Conservation (phyloP, 2,113 vertebrate genomes). For the Alouatta palliata region DNA sequence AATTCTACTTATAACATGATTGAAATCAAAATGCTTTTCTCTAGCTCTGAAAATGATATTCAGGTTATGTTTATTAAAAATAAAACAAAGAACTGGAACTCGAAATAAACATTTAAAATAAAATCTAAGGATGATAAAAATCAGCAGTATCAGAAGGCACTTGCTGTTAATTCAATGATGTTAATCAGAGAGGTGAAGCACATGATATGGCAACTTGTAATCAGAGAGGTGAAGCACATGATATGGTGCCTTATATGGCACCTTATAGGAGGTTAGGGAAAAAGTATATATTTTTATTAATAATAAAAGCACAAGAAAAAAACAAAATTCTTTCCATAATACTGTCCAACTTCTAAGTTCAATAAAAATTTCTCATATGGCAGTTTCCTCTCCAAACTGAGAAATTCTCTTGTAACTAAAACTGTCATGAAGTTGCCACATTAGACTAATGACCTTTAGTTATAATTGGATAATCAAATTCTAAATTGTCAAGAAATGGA, state of each 20-base stretch:
- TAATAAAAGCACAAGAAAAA: slow-evolving; percentile 19
- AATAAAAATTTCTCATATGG: slow-evolving; percentile 32
- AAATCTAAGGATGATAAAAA: not conserved
- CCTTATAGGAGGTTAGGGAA: not conserved
- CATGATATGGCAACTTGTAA: not conserved
- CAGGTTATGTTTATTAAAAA: slow-evolving; percentile 28
- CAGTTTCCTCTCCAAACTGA: slow-evolving; percentile 44
- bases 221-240: not conserved
- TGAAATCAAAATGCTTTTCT: slow-evolving; percentile 30
- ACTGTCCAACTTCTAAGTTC: not conserved
- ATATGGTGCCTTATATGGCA: too few relatives aligned
- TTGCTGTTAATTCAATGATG: slow-evolving; percentile 37
- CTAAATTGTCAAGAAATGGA: slow-evolving; percentile 72
- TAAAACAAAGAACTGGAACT: slow-evolving; percentile 13
- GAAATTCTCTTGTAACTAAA: slow-evolving; percentile 58
- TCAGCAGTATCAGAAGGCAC: not conserved
- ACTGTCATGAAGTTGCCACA: slow-evolving; percentile 47
- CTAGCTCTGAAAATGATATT: slow-evolving; percentile 7
- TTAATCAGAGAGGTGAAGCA: not conserved
- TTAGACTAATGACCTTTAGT: slow-evolving; percentile 73
- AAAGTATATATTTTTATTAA: slow-evolving; percentile 46
- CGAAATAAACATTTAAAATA: not conserved
- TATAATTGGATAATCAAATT: slow-evolving; percentile 72
- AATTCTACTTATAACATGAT: not conserved
- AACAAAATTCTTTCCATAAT: slow-evolving; percentile 30